Evolutionary conservation across 1,140 invertebrate species (phyloP), one percentile per base, ranked within the genome.

Genomic region (Sesamia nonagrioides): DNA sequence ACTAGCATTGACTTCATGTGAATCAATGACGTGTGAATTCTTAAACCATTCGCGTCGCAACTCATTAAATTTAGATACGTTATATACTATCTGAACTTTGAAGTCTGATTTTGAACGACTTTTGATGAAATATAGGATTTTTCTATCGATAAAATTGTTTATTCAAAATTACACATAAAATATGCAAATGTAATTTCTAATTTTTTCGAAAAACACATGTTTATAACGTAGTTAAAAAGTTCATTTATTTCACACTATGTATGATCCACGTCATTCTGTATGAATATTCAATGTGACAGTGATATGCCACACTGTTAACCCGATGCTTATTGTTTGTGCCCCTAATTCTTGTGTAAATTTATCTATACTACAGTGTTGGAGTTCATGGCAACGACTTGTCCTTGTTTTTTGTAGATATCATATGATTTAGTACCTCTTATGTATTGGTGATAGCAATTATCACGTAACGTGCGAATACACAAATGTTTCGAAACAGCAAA

Each of bases 391-490:
- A 60, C 21, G 6, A 58, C 18, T 13, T 58, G 71, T 42, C 71
- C 71, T 73, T 73, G 71, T 73, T 58, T 40, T 6, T 33, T 58
- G n/a, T n/a, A 58, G 71, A 35, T 58, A n/a, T 18, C 33, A 3
- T 56, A 18, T 42, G 7, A 73, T 58, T 58, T 73, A 58, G 52
- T 54, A 58, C 37, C 71, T 73, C 71, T 73, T 58, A n/a, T 21
- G 18, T 42, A 60, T 73, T 73, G 37, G 54, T 42, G 27, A 72
- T 73, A 73, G 71, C 71, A 73, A 73, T 73, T 58, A 73, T 33
- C 71, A 73, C 50, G 50, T 56, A 21, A 9, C 11, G 68, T 52
- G 27, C n/a, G 18, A 15, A 0, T 40, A 37, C 4, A 37, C 13
- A 13, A 0, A 11, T 45, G 42, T 15, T 3, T 45, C 0, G 42